These are phyloP conservation scores for Pseudopipra pipra DNA, from an alignment of 2,113 vertebrate species.

Conservation along the genomic window DNA sequence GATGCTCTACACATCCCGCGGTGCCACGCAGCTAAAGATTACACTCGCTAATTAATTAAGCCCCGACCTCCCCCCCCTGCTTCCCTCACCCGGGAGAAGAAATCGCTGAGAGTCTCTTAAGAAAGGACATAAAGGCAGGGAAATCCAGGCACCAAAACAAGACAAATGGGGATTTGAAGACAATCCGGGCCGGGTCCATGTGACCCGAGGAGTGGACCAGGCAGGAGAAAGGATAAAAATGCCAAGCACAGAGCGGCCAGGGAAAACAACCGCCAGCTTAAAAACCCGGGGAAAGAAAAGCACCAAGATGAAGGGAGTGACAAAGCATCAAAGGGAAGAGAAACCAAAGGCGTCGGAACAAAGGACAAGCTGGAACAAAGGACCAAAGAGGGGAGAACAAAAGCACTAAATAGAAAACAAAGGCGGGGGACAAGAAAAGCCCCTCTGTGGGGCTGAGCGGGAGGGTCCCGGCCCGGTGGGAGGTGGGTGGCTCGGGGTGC, in stretches of 20 bases:
- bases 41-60: conserved; percentile 58
- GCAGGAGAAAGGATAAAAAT: conserved; percentile 59
- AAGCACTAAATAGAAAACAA: conserved; percentile 59
- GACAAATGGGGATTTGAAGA: conserved; percentile 60
- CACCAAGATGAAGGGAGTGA: conserved; percentile 68
- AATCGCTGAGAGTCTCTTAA: conserved; percentile 44
- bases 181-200: conserved; percentile 39
- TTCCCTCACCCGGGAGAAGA: not conserved
- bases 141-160: conserved; percentile 47
- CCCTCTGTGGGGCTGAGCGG: conserved; percentile 18
- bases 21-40: conserved; percentile 30
- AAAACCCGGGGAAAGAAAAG: conserved; percentile 43
- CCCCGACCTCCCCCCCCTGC: not conserved
- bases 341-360: conserved; percentile 63
- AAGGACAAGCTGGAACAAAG: conserved; percentile 67
- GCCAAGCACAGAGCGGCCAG: not conserved
- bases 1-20: conserved; percentile 39
- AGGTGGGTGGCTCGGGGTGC: conserved; percentile 38
- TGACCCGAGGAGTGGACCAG: conserved; percentile 58
- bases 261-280: conserved; percentile 23
- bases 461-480: conserved; percentile 10
- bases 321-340: conserved; percentile 68
- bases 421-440: conserved; percentile 52
- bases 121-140: conserved; percentile 55
- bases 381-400: conserved; percentile 62